Evolutionary conservation across 2,113 vertebrate species (phyloP), one percentile per base, ranked within the genome.

Genomic region (Neopipo cinnamomea): DNA sequence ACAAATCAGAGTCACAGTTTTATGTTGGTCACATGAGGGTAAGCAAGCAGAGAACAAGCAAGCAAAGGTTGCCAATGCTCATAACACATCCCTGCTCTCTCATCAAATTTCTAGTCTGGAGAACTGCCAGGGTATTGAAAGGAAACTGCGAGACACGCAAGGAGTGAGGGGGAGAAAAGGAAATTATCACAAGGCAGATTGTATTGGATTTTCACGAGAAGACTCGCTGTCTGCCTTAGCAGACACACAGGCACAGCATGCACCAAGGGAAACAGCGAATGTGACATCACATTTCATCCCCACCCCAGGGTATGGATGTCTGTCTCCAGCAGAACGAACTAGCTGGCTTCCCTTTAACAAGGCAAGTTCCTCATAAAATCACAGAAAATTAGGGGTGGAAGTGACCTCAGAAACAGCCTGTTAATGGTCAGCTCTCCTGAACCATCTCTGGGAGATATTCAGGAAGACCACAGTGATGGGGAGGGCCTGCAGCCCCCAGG

Each of bases 81-180:
- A 1, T 84, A 89, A 74, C 74, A 56, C 91, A 41, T 37, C 50
- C 65, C 67, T 81, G 31, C 47, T 90, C 59, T 93, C 94, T 62
- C 81, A 78, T 88, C 59, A 92, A 5, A 66, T 72, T 56, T 68
- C 44, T 84, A 27, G 42, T 28, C 88, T 88, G 86, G 75, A 89
- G 72, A 91, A 23, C 65, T 67, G 87, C 72, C 93, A 94, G 73
- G 25, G 37, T 35, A 42, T 23, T 76, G 63, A 74, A 85, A 76
- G 18, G 47, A 85, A 65, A 66, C 6, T 1, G 4, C 44, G 66
- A 89, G 33, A 39, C 19, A 41, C 18, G 31, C 31, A 68, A 77
- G 85, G 74, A 62, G 27, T 14, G 22, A 82, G 55, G 14, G 73
- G 35, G 21, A 20, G 42, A 20, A 74, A 70, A 49, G 76, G 33